A percentile compares a stretch with the other conserved stretches of the same genome.
phyloP scores from a whole-genome alignment of 2,113 vertebrate species.

The Machaerirhynchus nigripectus region DNA sequence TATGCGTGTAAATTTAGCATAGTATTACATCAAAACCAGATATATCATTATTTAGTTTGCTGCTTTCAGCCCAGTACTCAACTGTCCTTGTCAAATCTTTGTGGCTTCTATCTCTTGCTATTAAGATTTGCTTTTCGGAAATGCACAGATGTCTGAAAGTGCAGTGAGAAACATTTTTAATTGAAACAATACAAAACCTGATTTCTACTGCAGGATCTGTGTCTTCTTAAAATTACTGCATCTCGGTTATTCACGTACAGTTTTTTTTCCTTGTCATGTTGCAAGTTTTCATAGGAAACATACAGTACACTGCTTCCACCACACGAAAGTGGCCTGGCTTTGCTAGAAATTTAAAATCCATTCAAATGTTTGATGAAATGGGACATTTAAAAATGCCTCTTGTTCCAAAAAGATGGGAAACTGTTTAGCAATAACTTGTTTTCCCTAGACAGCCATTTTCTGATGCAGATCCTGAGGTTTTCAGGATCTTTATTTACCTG shows the following conservation, averaged over 20 bases:
- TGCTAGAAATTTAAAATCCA: background rate
- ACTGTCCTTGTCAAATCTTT: background rate
- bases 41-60: background rate
- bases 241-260: background rate
- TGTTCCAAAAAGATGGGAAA: background rate
- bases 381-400: background rate
- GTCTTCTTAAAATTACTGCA: background rate
- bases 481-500: background rate
- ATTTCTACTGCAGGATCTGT: background rate
- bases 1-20: background rate
- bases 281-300: background rate
- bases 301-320: background rate
- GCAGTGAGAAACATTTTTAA: background rate
- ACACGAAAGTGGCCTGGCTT: background rate
- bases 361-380: background rate
- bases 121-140: background rate
- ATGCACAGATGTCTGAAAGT: background rate
- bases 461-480: background rate
- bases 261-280: background rate
- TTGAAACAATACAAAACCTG: background rate
- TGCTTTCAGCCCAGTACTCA: background rate
- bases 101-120: background rate
- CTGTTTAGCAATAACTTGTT: background rate
- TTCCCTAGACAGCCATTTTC: background rate
- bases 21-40: background rate